phyloP scores from a whole-genome alignment of 2,888 invertebrate species.

The Drosophila rubida region DNA sequence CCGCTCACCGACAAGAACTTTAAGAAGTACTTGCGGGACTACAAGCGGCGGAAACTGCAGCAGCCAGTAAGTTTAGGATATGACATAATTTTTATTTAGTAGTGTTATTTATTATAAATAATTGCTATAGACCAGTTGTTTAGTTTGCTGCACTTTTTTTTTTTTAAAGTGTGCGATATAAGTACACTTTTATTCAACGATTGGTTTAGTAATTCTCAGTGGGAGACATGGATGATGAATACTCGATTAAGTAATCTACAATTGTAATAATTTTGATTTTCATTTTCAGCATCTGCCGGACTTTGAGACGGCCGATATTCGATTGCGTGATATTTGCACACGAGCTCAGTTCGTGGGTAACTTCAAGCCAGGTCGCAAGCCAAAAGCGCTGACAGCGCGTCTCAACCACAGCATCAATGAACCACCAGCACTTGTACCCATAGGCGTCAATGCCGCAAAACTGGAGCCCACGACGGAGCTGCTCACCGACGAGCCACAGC shows the following conservation, averaged over 20 bases:
- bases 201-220: too few species aligned
- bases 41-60: constrained; percentile 89
- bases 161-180: too few species aligned
- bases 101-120: too few species aligned
- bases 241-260: neutral
- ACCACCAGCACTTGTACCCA: constrained; percentile 77
- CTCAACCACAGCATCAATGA: constrained; percentile 58
- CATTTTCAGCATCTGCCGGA: constrained; percentile 89
- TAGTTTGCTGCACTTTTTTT: too few species aligned
- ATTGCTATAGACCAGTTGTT: too few species aligned
- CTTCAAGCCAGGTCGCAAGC: constrained; percentile 82
- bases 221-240: neutral
- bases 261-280: constrained; percentile 3
- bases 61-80: constrained; percentile 87
- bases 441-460: constrained; percentile 38
- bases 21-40: constrained; percentile 89
- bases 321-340: constrained; percentile 87
- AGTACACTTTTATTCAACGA: too few species aligned
- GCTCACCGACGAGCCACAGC: constrained; percentile 66
- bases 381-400: constrained; percentile 71
- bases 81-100: too few species aligned
- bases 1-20: constrained; percentile 77
- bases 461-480: constrained; percentile 29
- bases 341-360: constrained; percentile 83
- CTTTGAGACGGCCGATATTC: constrained; percentile 91